A percentile compares a stretch with the other conserved stretches of the same genome.
Evolutionary conservation across 2,113 vertebrate genomes (phyloP).

Genomic region (Coracopsis vasa): DNA sequence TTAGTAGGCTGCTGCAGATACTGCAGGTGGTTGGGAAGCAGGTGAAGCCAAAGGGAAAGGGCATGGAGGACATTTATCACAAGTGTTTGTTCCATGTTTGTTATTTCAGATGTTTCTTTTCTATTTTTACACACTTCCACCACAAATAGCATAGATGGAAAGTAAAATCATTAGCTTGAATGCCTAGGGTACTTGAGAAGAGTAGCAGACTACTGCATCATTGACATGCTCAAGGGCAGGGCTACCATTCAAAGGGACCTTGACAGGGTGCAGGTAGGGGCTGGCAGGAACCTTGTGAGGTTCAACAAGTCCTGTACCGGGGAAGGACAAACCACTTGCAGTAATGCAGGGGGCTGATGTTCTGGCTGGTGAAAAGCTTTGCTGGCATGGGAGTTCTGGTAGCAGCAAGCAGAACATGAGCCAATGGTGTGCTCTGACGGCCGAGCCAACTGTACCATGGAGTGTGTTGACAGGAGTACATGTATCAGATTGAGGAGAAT

Average conservation of each 20-base stretch:
- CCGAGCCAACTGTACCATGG: neutral
- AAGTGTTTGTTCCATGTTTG: neutral
- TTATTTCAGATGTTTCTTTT: neutral
- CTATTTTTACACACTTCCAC: neutral
- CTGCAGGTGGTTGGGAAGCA: neutral
- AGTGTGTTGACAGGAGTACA: neutral
- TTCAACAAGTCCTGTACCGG: neutral
- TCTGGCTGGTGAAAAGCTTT: neutral
- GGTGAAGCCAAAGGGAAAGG: neutral
- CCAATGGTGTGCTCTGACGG: neutral
- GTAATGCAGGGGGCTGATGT: no score
- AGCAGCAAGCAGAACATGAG: neutral
- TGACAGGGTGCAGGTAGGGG: neutral
- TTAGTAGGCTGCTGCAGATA: neutral
- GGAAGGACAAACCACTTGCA: neutral
- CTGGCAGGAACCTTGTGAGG: neutral
- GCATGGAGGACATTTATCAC: neutral
- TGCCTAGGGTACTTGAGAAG: neutral
- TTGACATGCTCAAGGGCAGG: neutral
- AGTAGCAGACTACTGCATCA: neutral
- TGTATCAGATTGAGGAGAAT: neutral
- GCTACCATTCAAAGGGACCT: neutral
- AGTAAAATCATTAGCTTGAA: neutral
- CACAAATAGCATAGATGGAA: neutral
- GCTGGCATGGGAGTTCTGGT: neutral